phyloP scores from a whole-genome alignment of 2,113 vertebrate species.

The Sisor rabdophorus region DNA sequence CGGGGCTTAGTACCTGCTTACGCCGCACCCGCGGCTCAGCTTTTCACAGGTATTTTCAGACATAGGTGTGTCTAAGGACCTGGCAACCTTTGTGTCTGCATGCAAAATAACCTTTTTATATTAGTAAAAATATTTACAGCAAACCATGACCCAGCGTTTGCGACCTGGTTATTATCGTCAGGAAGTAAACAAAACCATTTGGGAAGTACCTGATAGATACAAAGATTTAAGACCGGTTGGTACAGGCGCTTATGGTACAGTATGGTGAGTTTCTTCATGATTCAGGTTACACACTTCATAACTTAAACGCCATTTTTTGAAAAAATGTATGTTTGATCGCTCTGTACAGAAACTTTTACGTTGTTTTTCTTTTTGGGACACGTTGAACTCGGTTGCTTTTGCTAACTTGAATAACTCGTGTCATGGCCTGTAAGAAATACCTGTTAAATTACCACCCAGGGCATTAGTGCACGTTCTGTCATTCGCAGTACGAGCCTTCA shows the following conservation, averaged over 20 bases:
- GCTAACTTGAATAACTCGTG: background rate
- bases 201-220: slow-evolving; percentile 88
- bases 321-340: background rate
- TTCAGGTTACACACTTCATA: background rate
- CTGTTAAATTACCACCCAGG: background rate
- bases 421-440: slow-evolving; percentile 7
- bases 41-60: slow-evolving; percentile 29
- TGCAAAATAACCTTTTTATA: background rate
- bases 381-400: background rate
- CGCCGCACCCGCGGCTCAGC: slow-evolving; percentile 6
- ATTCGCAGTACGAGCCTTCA: background rate
- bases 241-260: slow-evolving; percentile 90
- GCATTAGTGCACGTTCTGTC: background rate
- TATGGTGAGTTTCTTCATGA: slow-evolving; percentile 78
- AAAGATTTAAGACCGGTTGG: slow-evolving; percentile 83
- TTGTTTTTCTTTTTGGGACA: background rate
- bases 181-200: slow-evolving; percentile 86
- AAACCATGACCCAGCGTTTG: slow-evolving; percentile 59
- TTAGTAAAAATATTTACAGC: background rate
- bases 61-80: slow-evolving; percentile 11
- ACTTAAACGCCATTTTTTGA: background rate
- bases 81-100: background rate
- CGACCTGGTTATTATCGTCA: slow-evolving; percentile 79
- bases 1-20: background rate
- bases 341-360: background rate